Percentiles rank a stretch among this genome's conserved stretches.
These are phyloP conservation scores for Neosilurus mollespiculum DNA, from an alignment of 2,797 vertebrate species.

Conservation along the genomic window DNA sequence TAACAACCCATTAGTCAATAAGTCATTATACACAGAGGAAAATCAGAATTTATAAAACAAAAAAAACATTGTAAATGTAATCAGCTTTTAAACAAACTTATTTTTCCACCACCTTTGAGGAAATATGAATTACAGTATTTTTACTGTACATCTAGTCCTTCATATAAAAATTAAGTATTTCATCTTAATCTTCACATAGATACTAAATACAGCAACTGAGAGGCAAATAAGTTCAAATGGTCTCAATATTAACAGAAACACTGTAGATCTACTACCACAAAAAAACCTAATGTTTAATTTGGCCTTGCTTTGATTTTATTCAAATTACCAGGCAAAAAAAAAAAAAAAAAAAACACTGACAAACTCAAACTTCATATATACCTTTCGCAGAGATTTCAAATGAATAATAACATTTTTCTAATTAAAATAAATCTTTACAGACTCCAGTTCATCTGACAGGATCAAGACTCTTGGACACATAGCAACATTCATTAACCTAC, in stretches of 20 bases:
- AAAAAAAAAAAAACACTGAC: constrained; percentile 3
- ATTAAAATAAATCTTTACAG: background rate
- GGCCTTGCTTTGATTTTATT: background rate
- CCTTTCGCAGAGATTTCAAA: constrained; percentile 5
- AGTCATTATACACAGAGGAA: constrained; percentile 35
- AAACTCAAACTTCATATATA: constrained; percentile 7
- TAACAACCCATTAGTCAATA: constrained; percentile 60
- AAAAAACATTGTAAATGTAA: background rate
- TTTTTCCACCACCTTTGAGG: constrained; percentile 29
- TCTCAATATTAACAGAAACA: constrained; percentile 22
- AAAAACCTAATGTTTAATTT: constrained; percentile 25
- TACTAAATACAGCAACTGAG: background rate
- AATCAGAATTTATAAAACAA: constrained; percentile 8
- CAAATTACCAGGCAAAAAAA: background rate
- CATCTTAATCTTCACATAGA: background rate
- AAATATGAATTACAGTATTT: constrained; percentile 24
- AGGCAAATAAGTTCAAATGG: background rate
- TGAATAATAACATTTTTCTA: background rate
- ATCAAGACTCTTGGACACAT: constrained; percentile 13
- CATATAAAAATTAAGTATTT: constrained; percentile 23
- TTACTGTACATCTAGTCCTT: constrained; percentile 19
- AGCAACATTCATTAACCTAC: background rate
- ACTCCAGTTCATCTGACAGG: background rate
- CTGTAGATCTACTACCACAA: constrained; percentile 6
- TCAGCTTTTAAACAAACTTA: constrained; percentile 18